Conservation (phyloP, 2,797 vertebrate species). For the Varecia variegata region DNA sequence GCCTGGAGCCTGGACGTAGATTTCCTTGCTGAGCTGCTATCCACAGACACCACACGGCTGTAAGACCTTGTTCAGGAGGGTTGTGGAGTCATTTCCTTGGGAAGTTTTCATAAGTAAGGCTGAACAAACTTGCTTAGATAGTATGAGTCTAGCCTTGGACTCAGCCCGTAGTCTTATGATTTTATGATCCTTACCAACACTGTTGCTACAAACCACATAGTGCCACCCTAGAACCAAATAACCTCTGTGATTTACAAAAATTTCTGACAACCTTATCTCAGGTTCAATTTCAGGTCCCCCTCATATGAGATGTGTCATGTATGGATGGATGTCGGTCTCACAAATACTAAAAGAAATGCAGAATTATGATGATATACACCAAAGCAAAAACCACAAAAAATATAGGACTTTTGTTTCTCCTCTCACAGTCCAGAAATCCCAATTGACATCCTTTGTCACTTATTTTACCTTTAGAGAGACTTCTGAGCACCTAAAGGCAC, state of each 20-base stretch:
- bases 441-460: neutral
- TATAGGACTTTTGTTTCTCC: neutral
- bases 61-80: slow-evolving; percentile 20
- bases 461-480: neutral
- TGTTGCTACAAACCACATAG: neutral
- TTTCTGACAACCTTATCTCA: neutral
- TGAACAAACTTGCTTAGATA: slow-evolving; percentile 67
- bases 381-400: neutral
- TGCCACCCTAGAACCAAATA: neutral
- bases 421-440: neutral
- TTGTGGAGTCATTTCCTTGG: slow-evolving; percentile 73
- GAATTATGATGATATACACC: neutral
- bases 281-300: neutral
- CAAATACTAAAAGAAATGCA: neutral
- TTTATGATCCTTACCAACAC: neutral
- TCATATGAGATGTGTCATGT: neutral
- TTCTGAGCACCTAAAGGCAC: neutral
- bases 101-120: slow-evolving; percentile 73
- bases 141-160: neutral
- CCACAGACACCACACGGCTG: neutral
- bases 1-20: slow-evolving; percentile 7
- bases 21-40: neutral
- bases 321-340: neutral
- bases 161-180: neutral
- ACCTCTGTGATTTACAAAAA: neutral